Percentiles rank a stretch among this genome's conserved stretches.
Conservation (phyloP, 2,113 vertebrate genomes). For the Ammodytes dubius region DNA sequence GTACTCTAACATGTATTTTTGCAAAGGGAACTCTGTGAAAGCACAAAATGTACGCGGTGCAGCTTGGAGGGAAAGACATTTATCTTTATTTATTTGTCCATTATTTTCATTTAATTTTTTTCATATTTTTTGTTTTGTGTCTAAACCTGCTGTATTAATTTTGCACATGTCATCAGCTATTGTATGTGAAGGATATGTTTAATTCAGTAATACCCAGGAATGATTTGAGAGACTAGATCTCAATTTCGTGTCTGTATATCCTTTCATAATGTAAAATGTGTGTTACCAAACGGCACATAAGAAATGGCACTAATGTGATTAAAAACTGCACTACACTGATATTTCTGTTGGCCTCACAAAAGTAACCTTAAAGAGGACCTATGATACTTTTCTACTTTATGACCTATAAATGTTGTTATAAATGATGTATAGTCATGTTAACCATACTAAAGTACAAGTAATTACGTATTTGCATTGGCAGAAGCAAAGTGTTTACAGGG, state of each 20-base stretch:
- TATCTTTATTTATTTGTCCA: conserved; percentile 32
- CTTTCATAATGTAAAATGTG: background rate
- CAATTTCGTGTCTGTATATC: background rate
- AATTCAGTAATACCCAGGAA: background rate
- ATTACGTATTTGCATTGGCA: too few relatives aligned
- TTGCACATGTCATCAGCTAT: background rate
- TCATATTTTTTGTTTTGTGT: background rate
- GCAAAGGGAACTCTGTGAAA: conserved; percentile 43
- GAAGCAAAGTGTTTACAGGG: too few relatives aligned
- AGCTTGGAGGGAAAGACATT: conserved; percentile 47
- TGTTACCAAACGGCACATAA: background rate
- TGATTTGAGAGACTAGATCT: background rate
- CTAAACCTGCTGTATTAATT: background rate
- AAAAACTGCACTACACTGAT: background rate
- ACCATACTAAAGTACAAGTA: too few relatives aligned
- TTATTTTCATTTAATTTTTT: conserved; percentile 13
- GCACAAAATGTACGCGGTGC: conserved; percentile 62
- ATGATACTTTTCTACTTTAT: too few relatives aligned
- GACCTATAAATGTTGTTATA: too few relatives aligned
- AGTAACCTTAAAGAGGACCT: too few relatives aligned
- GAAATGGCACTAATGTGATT: background rate
- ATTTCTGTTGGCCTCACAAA: background rate
- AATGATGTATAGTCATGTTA: too few relatives aligned
- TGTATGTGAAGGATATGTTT: background rate
- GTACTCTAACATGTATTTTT: conserved; percentile 27